phyloP scores from a whole-genome alignment of 2,797 vertebrate genomes.

The Miopithecus talapoin region DNA sequence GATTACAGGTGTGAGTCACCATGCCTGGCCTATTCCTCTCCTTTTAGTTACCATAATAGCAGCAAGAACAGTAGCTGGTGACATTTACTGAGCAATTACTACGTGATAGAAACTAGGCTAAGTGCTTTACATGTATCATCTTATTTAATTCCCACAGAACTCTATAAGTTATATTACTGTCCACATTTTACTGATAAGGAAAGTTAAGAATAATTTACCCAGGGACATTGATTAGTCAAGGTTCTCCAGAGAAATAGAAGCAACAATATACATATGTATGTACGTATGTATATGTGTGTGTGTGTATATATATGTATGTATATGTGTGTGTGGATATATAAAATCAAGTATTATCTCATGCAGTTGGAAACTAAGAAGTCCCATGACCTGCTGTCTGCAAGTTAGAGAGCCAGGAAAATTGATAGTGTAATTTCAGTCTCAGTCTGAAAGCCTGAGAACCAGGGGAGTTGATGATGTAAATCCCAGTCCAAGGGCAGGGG shows the following conservation, averaged over 20 bases:
- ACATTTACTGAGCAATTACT: neutral
- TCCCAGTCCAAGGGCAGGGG: neutral
- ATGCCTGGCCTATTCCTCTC: neutral
- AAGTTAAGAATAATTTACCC: constrained; percentile 18
- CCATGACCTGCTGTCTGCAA: neutral
- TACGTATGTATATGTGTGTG: neutral
- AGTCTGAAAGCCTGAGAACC: neutral
- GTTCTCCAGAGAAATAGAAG: neutral
- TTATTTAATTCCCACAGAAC: neutral
- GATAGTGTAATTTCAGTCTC: neutral
- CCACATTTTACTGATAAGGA: neutral
- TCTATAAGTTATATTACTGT: neutral
- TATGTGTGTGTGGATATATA: neutral
- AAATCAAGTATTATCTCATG: neutral
- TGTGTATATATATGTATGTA: neutral
- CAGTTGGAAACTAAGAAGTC: neutral
- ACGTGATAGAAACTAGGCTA: neutral
- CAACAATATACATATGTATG: neutral
- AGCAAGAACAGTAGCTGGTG: neutral
- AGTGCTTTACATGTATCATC: neutral
- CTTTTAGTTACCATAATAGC: neutral
- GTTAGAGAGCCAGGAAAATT: neutral
- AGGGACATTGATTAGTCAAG: neutral
- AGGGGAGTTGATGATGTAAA: neutral
- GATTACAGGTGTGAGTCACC: neutral